Conservation (phyloP, 35 echinoderm and acorn worm genomes). For the Patiria miniata region DNA sequence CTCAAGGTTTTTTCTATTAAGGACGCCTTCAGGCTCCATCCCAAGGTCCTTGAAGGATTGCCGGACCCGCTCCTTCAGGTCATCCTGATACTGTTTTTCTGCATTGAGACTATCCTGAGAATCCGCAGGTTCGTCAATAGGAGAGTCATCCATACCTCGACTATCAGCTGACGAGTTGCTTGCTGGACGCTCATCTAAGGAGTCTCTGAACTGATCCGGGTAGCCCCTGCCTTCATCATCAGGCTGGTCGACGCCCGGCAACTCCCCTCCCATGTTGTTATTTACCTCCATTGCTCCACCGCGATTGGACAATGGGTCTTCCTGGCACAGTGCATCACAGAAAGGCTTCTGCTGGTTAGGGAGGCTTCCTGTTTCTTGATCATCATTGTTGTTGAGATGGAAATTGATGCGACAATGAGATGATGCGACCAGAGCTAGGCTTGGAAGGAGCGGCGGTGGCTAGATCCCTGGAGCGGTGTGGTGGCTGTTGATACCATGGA, state of each 20-base stretch:
- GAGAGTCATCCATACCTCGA: conserved; percentile 74
- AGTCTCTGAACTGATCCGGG: neutral
- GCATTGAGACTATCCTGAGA: conserved; percentile 63
- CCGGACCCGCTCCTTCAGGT: conserved; percentile 74
- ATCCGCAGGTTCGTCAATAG: conserved; percentile 45
- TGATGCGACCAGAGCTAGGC: conserved; percentile 68
- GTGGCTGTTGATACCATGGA: no score
- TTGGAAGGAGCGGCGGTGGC: neutral
- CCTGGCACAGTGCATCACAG: neutral
- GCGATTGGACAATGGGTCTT: neutral
- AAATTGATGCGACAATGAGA: conserved; percentile 76
- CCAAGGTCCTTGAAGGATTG: conserved; percentile 85
- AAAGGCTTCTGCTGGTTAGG: neutral
- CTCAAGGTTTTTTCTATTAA: conserved; percentile 62
- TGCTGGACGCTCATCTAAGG: conserved; percentile 17
- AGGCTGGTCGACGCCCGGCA: neutral
- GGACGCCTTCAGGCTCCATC: conserved; percentile 77
- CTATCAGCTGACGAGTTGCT: conserved; percentile 71
- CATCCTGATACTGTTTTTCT: conserved; percentile 84
- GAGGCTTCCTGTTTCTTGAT: neutral
- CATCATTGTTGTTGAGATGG: conserved; percentile 56
- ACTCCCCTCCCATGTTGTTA: conserved; percentile 7
- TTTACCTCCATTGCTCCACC: neutral
- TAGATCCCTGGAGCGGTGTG: neutral
- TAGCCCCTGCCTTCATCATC: neutral